These are phyloP conservation scores for Syritta pipiens DNA, from an alignment of 2,888 invertebrate genomes.

Conservation along the genomic window DNA sequence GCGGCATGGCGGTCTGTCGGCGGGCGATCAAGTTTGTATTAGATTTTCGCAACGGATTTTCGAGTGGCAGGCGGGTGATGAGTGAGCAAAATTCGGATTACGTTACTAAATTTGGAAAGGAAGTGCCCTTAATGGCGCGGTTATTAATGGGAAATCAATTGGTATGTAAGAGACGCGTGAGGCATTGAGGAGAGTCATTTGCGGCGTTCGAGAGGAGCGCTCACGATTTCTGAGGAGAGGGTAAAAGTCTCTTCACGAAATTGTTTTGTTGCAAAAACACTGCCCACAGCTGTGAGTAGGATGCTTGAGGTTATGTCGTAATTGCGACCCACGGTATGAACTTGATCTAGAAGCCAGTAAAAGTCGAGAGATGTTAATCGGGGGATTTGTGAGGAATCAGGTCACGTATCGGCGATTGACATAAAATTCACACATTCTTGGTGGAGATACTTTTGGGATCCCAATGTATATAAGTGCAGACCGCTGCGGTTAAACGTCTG, in stretches of 20 bases:
- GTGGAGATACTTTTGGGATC: too few species aligned
- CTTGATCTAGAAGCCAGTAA: background rate
- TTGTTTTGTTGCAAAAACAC: too few species aligned
- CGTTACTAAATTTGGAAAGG: constrained; percentile 44
- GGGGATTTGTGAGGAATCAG: constrained; percentile 1
- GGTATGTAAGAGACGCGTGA: background rate
- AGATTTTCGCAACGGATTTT: constrained; percentile 39
- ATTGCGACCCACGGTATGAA: too few species aligned
- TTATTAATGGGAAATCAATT: constrained; percentile 46
- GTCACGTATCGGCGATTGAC: constrained; percentile 14
- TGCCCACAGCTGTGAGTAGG: too few species aligned
- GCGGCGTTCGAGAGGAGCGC: constrained; percentile 8
- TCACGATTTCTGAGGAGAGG: constrained; percentile 13
- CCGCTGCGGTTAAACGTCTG: background rate
- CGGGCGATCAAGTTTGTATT: constrained; percentile 28
- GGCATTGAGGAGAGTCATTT: background rate
- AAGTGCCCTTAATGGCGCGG: constrained; percentile 51
- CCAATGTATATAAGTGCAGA: constrained; percentile 1
- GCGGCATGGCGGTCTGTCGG: background rate
- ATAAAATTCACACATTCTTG: constrained; percentile 7
- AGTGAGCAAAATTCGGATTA: constrained; percentile 27
- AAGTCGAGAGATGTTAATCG: background rate
- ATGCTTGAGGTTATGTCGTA: too few species aligned
- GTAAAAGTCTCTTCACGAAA: constrained; percentile 32
- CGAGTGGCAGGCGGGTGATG: background rate